phyloP scores from a whole-genome alignment of 1,140 invertebrate species.

The Nasonia vitripennis region DNA sequence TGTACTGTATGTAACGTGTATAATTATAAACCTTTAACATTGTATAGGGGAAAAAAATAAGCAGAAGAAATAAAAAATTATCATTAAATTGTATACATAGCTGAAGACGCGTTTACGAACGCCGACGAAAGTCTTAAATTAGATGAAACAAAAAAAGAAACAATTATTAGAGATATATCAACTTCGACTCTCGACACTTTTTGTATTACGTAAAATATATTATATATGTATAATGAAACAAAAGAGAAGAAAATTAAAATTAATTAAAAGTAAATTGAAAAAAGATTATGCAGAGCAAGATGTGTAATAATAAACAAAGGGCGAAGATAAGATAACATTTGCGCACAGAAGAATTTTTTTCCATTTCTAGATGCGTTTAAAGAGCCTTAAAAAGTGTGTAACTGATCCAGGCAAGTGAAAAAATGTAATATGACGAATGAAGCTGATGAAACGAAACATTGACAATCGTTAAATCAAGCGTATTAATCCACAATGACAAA shows the following conservation, averaged over 20 bases:
- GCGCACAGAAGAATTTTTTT: background rate
- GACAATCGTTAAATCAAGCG: background rate
- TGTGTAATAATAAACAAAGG: background rate
- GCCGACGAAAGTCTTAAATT: slow-evolving; percentile 35
- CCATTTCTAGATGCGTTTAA: slow-evolving; percentile 4
- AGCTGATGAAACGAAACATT: background rate
- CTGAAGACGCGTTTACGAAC: slow-evolving; percentile 9
- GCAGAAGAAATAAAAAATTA: slow-evolving; percentile 13
- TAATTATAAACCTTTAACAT: slow-evolving; percentile 46
- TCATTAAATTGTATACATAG: slow-evolving; percentile 8
- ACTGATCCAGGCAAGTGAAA: background rate
- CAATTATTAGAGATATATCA: slow-evolving; percentile 25
- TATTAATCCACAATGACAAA: background rate
- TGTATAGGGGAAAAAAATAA: slow-evolving; percentile 31
- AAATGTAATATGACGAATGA: background rate
- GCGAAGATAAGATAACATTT: background rate
- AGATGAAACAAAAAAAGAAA: background rate
- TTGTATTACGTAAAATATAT: slow-evolving; percentile 40
- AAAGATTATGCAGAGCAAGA: background rate
- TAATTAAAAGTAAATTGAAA: background rate
- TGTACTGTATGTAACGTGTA: slow-evolving; percentile 50
- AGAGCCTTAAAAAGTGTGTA: background rate
- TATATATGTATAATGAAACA: background rate
- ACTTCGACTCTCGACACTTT: slow-evolving; percentile 41
- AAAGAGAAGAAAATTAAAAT: background rate